Evolutionary conservation across 2,113 vertebrate genomes (phyloP).

Genomic region (Planiliza haematocheilus): DNA sequence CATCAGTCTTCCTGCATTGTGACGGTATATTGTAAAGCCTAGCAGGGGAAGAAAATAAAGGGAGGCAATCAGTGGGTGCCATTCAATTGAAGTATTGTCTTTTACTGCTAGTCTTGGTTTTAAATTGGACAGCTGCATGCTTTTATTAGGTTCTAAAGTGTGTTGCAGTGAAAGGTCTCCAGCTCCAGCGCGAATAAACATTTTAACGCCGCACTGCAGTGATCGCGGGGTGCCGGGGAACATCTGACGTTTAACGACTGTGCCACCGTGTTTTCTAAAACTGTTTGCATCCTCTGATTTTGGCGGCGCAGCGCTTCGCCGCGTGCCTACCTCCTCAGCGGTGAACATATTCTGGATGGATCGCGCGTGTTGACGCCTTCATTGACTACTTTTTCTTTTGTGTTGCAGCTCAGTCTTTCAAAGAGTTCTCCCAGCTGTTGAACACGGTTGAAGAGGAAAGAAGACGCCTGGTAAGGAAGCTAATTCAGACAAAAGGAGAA

Average conservation of each 20-base stretch:
- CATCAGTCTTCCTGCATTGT: constrained; percentile 42
- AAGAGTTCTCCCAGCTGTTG: constrained; percentile 95
- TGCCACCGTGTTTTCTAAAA: constrained; percentile 4
- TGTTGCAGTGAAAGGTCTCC: constrained; percentile 56
- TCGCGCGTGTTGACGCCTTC: constrained; percentile 9
- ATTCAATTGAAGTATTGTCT: constrained; percentile 68
- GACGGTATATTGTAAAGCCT: constrained; percentile 48
- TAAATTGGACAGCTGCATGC: constrained; percentile 73
- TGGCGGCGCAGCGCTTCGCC: constrained; percentile 6
- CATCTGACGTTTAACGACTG: constrained; percentile 69
- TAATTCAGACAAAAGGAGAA: constrained; percentile 8
- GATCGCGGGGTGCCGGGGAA: constrained; percentile 48
- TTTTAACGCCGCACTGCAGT: constrained; percentile 57
- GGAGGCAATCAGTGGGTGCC: constrained; percentile 61
- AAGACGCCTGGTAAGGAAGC: constrained; percentile 89
- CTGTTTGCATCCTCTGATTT: constrained; percentile 32
- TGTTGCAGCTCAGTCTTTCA: constrained; percentile 92
- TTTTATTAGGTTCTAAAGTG: constrained; percentile 74
- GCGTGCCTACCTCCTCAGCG: neutral
- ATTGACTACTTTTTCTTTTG: constrained; percentile 48
- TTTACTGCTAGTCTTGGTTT: constrained; percentile 63
- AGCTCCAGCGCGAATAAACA: constrained; percentile 66
- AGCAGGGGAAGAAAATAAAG: constrained; percentile 56
- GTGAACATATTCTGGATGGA: constrained; percentile 19
- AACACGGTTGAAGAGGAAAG: constrained; percentile 96